Base-by-base conservation (phyloP, 2,888 invertebrate genomes). In the Netelia fuscicornis region DNA sequence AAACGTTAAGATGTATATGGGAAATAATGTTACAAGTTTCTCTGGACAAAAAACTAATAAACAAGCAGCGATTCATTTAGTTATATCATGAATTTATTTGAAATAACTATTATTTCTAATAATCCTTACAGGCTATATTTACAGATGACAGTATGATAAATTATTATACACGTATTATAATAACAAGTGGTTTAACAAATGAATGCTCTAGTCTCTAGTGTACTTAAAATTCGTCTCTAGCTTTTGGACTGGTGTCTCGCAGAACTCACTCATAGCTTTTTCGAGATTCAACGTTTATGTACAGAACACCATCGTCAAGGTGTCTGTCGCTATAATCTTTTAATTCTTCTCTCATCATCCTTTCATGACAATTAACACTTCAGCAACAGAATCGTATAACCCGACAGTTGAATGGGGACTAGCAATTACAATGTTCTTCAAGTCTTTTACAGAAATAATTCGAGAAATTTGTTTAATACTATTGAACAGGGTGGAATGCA, bases 71-170 rank as follows among this genome's bases (percentile, higher is more conserved):
- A 88, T 72, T 75, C 62, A 83, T 84, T 89, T 88, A 86, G 86
- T 91, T 91, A 89, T 92, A 91, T 92, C 92, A 91, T 92, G 92
- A 92, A 92, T 93, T 93, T 93, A 93, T 93, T 93, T 93, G 92
- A 93, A 93, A 93, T 93, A 90, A 90, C 92, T 93, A 92, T 90
- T 92, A 91, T 87, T 88, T 89, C 92, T 92, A 92, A 86, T 88
- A 88, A 89, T 87, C 88, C 89, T 91, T 92, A 93, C 84, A 87
- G 86, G 82, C 91, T 92, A 92, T 93, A 93, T 93, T 89, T 93
- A 93, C 93, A 93, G 90, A 91, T 90, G 92, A 92, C 89, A 90
- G 85, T 90, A 89, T 92, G 90, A 90, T 93, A 92, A 93, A 92
- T 92, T 92, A 93, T 93, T 91, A 91, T 92, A 93, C 92, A 93